Conservation (phyloP, 2,797 vertebrate genomes). For the Lithobates sylvaticus region DNA sequence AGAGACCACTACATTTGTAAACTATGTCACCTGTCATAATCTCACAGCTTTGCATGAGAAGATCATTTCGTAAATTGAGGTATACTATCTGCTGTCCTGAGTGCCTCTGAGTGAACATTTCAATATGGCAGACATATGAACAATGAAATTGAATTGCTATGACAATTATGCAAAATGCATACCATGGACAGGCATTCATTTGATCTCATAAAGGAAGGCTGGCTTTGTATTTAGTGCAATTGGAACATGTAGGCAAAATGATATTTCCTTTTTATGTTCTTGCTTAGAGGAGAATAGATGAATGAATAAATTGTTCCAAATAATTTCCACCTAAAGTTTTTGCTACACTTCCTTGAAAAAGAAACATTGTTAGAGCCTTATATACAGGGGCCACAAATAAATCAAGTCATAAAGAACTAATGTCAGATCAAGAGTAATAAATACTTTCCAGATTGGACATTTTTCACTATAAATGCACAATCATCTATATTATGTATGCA, state of each 20-base stretch:
- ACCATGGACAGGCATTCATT: background rate
- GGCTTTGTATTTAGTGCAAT: background rate
- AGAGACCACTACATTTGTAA: constrained; percentile 15
- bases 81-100: background rate
- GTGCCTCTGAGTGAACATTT: background rate
- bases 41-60: constrained; percentile 1
- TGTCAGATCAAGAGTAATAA: background rate
- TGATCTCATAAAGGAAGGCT: background rate
- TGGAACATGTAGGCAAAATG: background rate
- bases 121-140: background rate
- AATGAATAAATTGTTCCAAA: background rate
- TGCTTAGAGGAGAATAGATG: background rate
- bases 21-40: background rate
- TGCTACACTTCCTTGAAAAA: background rate
- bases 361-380: background rate
- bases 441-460: background rate
- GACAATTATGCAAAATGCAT: background rate
- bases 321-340: background rate
- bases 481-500: background rate
- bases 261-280: background rate
- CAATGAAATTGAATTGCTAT: background rate
- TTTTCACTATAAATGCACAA: background rate
- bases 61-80: background rate
- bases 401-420: background rate
- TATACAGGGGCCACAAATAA: background rate